Conservation (phyloP, 2,113 vertebrate genomes). For the Eclectus roratus region DNA sequence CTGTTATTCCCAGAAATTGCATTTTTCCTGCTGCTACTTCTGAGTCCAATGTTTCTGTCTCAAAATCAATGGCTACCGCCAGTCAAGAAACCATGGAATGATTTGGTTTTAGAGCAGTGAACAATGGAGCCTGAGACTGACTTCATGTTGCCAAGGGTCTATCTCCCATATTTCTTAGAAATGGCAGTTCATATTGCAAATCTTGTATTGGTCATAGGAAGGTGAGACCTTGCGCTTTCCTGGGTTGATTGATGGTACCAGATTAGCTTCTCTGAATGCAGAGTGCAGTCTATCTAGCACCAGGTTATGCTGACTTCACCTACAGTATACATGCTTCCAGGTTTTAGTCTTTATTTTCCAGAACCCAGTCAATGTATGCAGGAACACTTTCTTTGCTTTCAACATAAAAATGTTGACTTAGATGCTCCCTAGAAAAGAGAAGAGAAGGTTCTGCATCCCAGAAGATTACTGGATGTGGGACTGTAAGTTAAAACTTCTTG, state of each 20-base stretch:
- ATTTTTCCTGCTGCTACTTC: not conserved
- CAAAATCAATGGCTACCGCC: not conserved
- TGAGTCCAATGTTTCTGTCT: not conserved
- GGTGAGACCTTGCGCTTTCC: not conserved
- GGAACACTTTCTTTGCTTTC: not conserved
- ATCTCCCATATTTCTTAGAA: not conserved
- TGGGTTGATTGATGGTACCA: not conserved
- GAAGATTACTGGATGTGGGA: not conserved
- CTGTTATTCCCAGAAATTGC: not conserved
- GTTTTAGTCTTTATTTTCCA: not conserved
- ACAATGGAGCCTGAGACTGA: not conserved
- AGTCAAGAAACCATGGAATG: rapidly evolving
- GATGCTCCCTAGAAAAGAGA: not conserved
- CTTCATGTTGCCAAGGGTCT: not conserved
- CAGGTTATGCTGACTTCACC: not conserved
- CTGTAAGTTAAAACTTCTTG: not conserved
- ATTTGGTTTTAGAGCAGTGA: not conserved
- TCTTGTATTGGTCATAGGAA: not conserved
- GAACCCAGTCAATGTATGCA: not conserved
- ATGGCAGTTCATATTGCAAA: not conserved
- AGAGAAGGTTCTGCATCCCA: not conserved
- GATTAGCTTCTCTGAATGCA: not conserved
- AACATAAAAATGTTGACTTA: not conserved
- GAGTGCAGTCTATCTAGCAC: not conserved
- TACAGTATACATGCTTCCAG: not conserved